Base-by-base conservation (phyloP, 2,797 vertebrate species). In the Tadarida brasiliensis region DNA sequence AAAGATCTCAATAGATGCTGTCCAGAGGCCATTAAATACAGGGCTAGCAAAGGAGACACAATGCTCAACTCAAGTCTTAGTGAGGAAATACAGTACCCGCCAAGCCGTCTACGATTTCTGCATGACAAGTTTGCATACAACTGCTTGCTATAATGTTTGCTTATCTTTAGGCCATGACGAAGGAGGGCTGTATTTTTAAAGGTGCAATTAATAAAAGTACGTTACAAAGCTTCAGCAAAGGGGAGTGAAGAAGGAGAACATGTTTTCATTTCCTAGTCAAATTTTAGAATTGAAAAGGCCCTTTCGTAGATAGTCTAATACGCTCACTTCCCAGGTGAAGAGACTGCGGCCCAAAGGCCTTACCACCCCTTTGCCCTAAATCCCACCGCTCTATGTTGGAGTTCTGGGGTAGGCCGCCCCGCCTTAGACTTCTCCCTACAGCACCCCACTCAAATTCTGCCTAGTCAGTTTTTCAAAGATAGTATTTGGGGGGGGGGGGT, bases 1-100 rank as follows among this genome's bases (percentile, higher is more conserved):
- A 59, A 96, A 97, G 91, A 92, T 96, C 88, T 96, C 61, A 90
- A 94, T 30, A 97, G 90, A 93, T 57, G 61, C 71, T 77, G 68
- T 92, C 97, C 96, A 86, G 92, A 98, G 81, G 94, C 97, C 94
- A 83, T 96, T 96, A 94, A 94, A 91, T 54, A 65, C 35, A 94
- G 96, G 65, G 91, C 93, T 76, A 96, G 90, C 49, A 96, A 94
- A 76, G 59, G 57, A 80, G 96, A 94, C 74, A 92, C 94, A 96
- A 9, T 68, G 88, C 35, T 91, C 78, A 96, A 85, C 96, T 80
- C 30, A 96, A 95, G 44, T 56, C 51, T 96, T 94, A 95, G 59
- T 95, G n/a, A 96, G 97, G 78, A 90, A 85, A 82, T 80, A 90
- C 35, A 96, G 77, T 3, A 0, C 85, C 87, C 81, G 44, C 20